Conservation (phyloP, 2,888 invertebrate species). For the Microplitis deprimator region DNA sequence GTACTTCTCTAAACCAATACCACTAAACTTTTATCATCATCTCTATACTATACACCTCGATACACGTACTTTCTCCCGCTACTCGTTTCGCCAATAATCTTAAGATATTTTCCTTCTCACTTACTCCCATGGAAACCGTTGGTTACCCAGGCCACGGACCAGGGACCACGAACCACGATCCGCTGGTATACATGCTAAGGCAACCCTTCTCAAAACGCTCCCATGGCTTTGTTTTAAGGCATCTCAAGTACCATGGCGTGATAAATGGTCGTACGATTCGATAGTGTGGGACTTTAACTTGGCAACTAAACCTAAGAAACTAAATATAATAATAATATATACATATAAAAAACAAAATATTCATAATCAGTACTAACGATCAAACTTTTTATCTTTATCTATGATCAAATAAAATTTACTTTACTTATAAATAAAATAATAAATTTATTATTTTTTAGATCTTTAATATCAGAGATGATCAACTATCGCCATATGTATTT, state of each 20-base stretch:
- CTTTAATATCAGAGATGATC: background rate
- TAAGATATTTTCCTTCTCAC: slow-evolving; percentile 17
- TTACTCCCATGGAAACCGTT: slow-evolving; percentile 3
- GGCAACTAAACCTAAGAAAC: background rate
- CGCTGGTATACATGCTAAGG: slow-evolving; percentile 21
- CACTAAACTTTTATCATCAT: background rate
- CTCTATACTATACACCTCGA: slow-evolving; percentile 48
- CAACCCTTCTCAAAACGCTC: slow-evolving; percentile 63
- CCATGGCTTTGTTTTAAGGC: slow-evolving; percentile 68
- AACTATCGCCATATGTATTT: background rate
- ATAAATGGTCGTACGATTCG: slow-evolving; percentile 61
- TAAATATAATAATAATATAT: slow-evolving; percentile 5
- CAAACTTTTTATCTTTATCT: slow-evolving; percentile 4
- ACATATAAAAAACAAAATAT: slow-evolving; percentile 12
- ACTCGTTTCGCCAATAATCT: slow-evolving; percentile 18
- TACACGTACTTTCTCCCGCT: slow-evolving; percentile 42
- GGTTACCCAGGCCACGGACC: slow-evolving; percentile 5
- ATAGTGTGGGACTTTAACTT: slow-evolving; percentile 9
- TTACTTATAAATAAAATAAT: slow-evolving; percentile 16
- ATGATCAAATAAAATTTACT: background rate
- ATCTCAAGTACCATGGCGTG: slow-evolving; percentile 63
- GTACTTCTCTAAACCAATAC: slow-evolving; percentile 46
- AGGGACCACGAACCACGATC: no score
- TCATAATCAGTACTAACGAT: background rate
- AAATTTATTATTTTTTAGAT: background rate